Evolutionary conservation across 2,888 invertebrate species (phyloP).

Genomic region (Oligia fasciuncula): DNA sequence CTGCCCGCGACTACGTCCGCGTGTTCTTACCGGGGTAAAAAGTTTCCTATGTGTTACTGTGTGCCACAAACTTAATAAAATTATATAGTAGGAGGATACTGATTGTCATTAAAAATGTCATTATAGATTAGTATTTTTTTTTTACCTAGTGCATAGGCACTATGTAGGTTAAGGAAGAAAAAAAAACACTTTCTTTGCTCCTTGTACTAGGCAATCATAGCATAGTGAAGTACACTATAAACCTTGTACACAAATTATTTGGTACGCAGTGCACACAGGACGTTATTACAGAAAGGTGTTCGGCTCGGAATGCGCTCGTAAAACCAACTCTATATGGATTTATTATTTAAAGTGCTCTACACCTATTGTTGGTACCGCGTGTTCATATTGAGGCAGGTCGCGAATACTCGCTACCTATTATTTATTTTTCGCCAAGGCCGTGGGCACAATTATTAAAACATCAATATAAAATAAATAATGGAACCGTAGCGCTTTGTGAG

Average conservation of each 20-base stretch:
- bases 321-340: slow-evolving; percentile 83
- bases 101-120: neutral
- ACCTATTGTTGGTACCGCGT: slow-evolving; percentile 77
- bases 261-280: slow-evolving; percentile 56
- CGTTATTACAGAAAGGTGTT: slow-evolving; percentile 82
- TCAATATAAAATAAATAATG: slow-evolving; percentile 30
- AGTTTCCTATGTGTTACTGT: neutral
- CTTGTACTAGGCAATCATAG: slow-evolving; percentile 12
- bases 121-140: neutral
- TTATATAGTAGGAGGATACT: neutral
- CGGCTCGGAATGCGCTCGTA: slow-evolving; percentile 80
- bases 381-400: slow-evolving; percentile 75
- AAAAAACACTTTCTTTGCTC: neutral
- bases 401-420: slow-evolving; percentile 45
- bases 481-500: neutral
- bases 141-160: neutral
- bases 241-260: slow-evolving; percentile 53
- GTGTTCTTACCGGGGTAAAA: neutral
- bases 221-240: slow-evolving; percentile 33
- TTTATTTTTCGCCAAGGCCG: slow-evolving; percentile 49
- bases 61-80: neutral
- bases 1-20: too few species aligned
- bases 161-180: neutral
- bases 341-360: slow-evolving; percentile 84
- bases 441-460: slow-evolving; percentile 32